These are phyloP conservation scores for Argyrosomus regius DNA, from an alignment of 2,797 vertebrate species.

Conservation along the genomic window DNA sequence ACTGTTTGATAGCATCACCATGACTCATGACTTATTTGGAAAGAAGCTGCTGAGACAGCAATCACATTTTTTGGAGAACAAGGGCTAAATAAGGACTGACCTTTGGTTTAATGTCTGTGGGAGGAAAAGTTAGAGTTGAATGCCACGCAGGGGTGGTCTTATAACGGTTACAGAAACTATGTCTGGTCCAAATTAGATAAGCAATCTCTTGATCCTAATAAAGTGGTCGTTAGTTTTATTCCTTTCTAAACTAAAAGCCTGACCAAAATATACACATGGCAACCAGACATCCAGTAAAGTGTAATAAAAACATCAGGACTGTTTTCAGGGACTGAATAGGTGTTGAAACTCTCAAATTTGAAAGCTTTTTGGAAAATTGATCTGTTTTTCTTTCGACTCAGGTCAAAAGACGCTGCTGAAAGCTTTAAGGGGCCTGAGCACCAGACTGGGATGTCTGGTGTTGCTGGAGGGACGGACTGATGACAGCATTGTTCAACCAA, in stretches of 20 bases:
- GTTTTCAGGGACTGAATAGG: constrained; percentile 5
- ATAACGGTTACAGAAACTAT: not conserved
- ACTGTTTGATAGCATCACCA: not conserved
- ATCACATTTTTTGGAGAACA: not conserved
- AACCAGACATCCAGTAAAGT: constrained; percentile 11
- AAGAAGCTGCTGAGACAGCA: no score
- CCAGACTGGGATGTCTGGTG: constrained; percentile 20
- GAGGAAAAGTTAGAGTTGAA: constrained; percentile 1
- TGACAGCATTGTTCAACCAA: constrained; percentile 52
- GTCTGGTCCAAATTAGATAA: not conserved
- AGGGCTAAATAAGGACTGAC: constrained; percentile 9
- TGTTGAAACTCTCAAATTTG: constrained; percentile 19
- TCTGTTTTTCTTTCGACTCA: constrained; percentile 40
- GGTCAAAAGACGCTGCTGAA: constrained; percentile 56
- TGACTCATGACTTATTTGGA: not conserved
- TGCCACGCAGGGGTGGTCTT: not conserved
- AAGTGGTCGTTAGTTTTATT: constrained; percentile 5
- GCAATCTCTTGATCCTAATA: constrained; percentile 8
- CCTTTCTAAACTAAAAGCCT: constrained; percentile 16
- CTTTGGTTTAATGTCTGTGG: constrained; percentile 15
- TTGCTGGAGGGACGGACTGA: constrained; percentile 27
- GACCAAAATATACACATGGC: constrained; percentile 11
- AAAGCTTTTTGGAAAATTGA: constrained; percentile 29
- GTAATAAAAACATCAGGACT: constrained; percentile 5
- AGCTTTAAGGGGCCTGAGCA: constrained; percentile 32